Evolutionary conservation across 1,140 invertebrate genomes (phyloP), one percentile per base, ranked within the genome.

Genomic region (Cylas formicarius): DNA sequence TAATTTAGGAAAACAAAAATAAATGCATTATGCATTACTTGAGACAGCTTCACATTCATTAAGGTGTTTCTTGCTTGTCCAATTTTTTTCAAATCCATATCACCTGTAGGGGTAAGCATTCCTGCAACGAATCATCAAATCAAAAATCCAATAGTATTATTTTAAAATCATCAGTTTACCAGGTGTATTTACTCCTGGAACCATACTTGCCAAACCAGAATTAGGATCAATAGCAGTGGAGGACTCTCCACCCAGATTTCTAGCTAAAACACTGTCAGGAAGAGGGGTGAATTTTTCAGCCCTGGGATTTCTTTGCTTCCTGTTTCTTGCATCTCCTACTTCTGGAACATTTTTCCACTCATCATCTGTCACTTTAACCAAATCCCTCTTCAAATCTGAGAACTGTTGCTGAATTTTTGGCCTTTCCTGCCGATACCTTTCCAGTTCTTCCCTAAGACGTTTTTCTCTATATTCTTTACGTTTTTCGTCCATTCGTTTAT

Each of bases 401-500:
- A 99, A 99, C 63, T 99, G 95, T 61, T 99, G 96, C 64, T 99
- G 97, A 64, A 99, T 99, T 75, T 99, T 99, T 17, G 94, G 94
- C 47, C 95, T 76, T 70, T 99, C 96, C 70, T 98, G 93, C 62
- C 95, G 89, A 75, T 95, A 99, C 64, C 84, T 85, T 67, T 99
- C 97, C 53, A 99, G 76, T 67, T 97, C 94, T 66, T 86, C 86
- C 60, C 81, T 74, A 9, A 86, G 68, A 4, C 86, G 71, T 56
- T 86, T 85, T 55, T 87, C 88, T 63, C 88, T 74, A 54, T 96
- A 94, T 65, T 98, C 95, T 68, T 96, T 97, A 6, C 96, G 76
- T 63, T 97, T 97, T 66, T 99, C 97, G 71, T 99, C 97, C 92
- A 99, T 97, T 47, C 96, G 72, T 68, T 95, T 92, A 64, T 99